These are phyloP conservation scores for Drosophila bifasciata DNA, from an alignment of 1,140 invertebrate genomes.

Conservation along the genomic window DNA sequence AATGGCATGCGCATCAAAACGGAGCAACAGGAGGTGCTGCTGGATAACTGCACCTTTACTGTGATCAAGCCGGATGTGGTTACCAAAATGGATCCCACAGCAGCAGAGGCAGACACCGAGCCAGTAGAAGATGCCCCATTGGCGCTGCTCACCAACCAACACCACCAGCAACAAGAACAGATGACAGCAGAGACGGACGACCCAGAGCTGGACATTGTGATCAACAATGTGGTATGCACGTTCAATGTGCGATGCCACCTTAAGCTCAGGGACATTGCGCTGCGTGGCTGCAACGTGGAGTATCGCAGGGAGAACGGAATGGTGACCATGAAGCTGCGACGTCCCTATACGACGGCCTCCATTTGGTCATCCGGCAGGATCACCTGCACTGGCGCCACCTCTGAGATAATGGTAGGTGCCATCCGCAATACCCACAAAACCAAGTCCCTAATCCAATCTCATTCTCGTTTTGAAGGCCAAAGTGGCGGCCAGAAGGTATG, in stretches of 20 bases:
- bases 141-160: too few relatives aligned
- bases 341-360: slow-evolving; percentile 96
- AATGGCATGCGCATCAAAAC: too few relatives aligned
- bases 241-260: slow-evolving; percentile 99
- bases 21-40: too few relatives aligned
- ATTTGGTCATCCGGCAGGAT: slow-evolving; percentile 99
- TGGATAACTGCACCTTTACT: too few relatives aligned
- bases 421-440: neutral
- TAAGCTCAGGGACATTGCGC: slow-evolving; percentile 97
- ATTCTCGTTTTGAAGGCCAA: slow-evolving; percentile 86
- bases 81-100: too few relatives aligned
- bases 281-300: slow-evolving; percentile 96
- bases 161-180: too few relatives aligned
- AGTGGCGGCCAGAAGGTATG: slow-evolving; percentile 95
- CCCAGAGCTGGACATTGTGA: slow-evolving; percentile 95
- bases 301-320: slow-evolving; percentile 98
- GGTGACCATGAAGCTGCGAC: slow-evolving; percentile 98
- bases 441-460: neutral
- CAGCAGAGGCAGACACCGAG: too few relatives aligned
- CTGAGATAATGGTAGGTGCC: slow-evolving; percentile 89
- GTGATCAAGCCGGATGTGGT: too few relatives aligned
- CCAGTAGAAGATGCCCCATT: too few relatives aligned
- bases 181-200: slow-evolving; percentile 66
- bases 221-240: slow-evolving; percentile 99
- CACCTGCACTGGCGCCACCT: slow-evolving; percentile 98